Percentiles rank a stretch among this genome's conserved stretches.
Conservation (phyloP, 2,797 vertebrate species). For the Graptemys geographica region DNA sequence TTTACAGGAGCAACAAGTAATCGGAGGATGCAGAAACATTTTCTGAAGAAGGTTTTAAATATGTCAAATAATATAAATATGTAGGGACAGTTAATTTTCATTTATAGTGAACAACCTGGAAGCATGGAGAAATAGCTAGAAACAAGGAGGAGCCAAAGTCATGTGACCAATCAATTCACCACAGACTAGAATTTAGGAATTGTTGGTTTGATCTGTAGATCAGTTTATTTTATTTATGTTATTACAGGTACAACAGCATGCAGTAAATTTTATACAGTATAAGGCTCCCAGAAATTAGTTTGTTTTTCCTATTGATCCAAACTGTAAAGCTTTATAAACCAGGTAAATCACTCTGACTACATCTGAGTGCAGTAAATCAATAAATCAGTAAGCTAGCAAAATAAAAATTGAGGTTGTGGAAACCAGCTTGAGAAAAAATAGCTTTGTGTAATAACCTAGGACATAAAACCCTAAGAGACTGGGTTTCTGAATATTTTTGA, state of each 20-base stretch:
- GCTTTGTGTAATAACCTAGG: not conserved
- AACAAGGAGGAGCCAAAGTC: not conserved
- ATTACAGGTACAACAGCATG: not conserved
- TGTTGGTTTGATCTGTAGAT: not conserved
- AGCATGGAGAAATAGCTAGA: not conserved
- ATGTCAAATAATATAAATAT: not conserved
- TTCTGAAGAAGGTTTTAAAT: not conserved
- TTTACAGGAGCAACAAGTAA: not conserved
- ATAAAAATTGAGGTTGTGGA: not conserved
- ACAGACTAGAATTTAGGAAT: not conserved
- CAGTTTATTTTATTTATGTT: not conserved
- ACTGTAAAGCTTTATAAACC: not conserved
- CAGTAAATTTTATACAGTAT: not conserved
- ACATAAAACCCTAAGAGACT: not conserved
- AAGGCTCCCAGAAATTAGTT: not conserved
- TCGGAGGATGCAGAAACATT: not conserved
- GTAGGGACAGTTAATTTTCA: not conserved
- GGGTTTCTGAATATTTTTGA: not conserved
- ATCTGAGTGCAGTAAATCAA: not conserved
- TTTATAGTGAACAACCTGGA: not conserved
- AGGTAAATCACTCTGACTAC: not conserved
- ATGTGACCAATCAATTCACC: not conserved
- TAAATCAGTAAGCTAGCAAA: not conserved
- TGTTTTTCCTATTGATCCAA: not conserved
- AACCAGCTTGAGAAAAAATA: not conserved